Base-by-base conservation (phyloP, 2,888 invertebrate genomes). In the Pristionchus exspectatus region DNA sequence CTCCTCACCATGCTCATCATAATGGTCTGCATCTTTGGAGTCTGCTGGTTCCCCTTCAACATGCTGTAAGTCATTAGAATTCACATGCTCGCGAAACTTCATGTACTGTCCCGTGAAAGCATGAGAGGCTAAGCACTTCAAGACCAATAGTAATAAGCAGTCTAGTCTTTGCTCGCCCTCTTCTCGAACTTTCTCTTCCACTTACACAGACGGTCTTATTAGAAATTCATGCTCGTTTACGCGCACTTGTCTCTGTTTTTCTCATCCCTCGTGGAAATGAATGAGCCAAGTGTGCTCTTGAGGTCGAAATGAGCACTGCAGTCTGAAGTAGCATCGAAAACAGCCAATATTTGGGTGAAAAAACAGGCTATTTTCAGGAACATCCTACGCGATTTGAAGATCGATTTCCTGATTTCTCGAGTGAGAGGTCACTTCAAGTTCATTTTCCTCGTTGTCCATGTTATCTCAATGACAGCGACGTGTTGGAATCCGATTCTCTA, bases 1-100 rank as follows among this genome's bases (percentile, higher is more conserved):
- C 98, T 98, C 14, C 98, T 99, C 95, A 97, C 98, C 92, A 99
- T 99, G 99, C 96, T 99, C 90, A 98, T 99, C 90, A 97, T 98
- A 2, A 99, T 99, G 99, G 99, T 96, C 18, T 97, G 97, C 21
- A 98, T 99, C 89, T 99, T 99, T 95, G 97, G 98, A 0, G 96
- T 98, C n/a, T 98, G 98, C 59, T 99, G 99, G 93, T 96, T 96
- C 91, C 96, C 96, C 0, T 95, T 99, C 90, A 99, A 99, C 95
- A 96, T 97, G 88, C 97, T 98, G 92, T 98, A 98, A 95, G 96
- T 50, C 18, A 24, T n/a, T 9, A 9, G 2, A 24, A 1, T 54
- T 74, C 74, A 56, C 27, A n/a, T n/a, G n/a, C n/a, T n/a, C n/a
- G n/a, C n/a, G n/a, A n/a, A n/a, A n/a, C 38, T 38, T 5, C 38